A percentile compares a stretch with the other conserved stretches of the same genome.
phyloP scores from a whole-genome alignment of 2,888 invertebrate genomes.

The Hirtodrosophila trivittata region DNA sequence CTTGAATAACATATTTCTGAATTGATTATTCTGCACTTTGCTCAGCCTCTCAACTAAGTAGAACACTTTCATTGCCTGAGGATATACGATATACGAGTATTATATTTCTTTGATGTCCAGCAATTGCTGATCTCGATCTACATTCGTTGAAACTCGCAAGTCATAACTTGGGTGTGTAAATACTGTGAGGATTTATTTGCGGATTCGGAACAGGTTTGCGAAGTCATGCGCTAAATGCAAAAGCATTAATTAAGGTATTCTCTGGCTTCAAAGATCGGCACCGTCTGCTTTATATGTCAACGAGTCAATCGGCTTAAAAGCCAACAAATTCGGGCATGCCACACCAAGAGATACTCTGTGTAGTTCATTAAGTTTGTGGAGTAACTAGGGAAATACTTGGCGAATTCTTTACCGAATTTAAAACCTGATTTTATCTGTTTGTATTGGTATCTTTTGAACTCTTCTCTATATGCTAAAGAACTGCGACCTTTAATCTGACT shows the following conservation, averaged over 20 bases:
- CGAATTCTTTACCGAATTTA: no score
- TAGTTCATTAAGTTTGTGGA: background rate
- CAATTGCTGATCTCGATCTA: slow-evolving; percentile 37
- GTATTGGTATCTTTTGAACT: no score
- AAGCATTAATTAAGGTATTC: slow-evolving; percentile 35
- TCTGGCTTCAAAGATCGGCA: slow-evolving; percentile 18
- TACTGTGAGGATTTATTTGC: slow-evolving; percentile 26
- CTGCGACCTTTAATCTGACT: slow-evolving; percentile 18
- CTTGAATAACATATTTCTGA: background rate
- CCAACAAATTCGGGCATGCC: background rate
- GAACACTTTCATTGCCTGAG: slow-evolving; percentile 29
- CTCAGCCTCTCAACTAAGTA: slow-evolving; percentile 6
- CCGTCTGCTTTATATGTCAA: slow-evolving; percentile 47
- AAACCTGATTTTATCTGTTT: no score
- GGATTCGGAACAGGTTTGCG: slow-evolving; percentile 39
- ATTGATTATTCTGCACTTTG: background rate
- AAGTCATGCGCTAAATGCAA: slow-evolving; percentile 33
- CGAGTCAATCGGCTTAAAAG: slow-evolving; percentile 26
- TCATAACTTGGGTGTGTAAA: slow-evolving; percentile 39
- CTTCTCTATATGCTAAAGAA: slow-evolving; percentile 1
- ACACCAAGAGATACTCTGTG: background rate
- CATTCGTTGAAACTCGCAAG: slow-evolving; percentile 28
- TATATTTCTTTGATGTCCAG: slow-evolving; percentile 14
- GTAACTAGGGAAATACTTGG: no score
- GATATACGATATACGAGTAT: slow-evolving; percentile 1